phyloP scores from a whole-genome alignment of 2,888 invertebrate species.

The Hydroisotoma schaefferi region DNA sequence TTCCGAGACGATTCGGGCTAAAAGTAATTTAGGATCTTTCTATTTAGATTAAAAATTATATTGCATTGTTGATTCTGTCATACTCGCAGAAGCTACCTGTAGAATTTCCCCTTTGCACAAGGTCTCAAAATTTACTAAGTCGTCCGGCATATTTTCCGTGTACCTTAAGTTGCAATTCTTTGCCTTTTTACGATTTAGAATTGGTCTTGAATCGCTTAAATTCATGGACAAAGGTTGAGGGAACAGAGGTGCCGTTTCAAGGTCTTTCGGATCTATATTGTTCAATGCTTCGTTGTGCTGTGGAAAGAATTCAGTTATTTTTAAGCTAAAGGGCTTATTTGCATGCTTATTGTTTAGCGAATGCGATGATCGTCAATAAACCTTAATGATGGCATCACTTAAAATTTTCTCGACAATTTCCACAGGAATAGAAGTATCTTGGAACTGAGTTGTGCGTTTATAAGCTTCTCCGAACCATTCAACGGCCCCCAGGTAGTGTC shows the following conservation, averaged over 20 bases:
- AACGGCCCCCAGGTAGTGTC: neutral
- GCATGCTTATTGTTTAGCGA: no score
- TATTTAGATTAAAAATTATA: neutral
- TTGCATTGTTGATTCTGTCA: neutral
- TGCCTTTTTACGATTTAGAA: neutral
- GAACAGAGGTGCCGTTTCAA: no score
- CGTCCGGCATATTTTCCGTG: neutral
- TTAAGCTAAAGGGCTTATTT: no score
- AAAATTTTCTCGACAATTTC: neutral
- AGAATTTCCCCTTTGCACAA: neutral
- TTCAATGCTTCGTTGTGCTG: conserved; percentile 46
- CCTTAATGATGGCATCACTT: neutral
- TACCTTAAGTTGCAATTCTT: neutral
- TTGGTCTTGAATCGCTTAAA: no score
- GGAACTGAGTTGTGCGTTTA: neutral
- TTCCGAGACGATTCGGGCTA: neutral
- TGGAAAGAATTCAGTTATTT: no score
- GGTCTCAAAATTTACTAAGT: neutral
- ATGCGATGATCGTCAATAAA: no score
- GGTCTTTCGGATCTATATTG: no score
- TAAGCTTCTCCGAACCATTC: neutral
- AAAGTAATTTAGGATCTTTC: neutral
- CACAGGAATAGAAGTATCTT: neutral
- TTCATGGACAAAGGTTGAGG: no score
- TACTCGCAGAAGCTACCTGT: neutral